Percentiles rank a stretch among this genome's conserved stretches.
phyloP scores from a whole-genome alignment of 2,888 invertebrate genomes.

The Trachelus troglodyta region DNA sequence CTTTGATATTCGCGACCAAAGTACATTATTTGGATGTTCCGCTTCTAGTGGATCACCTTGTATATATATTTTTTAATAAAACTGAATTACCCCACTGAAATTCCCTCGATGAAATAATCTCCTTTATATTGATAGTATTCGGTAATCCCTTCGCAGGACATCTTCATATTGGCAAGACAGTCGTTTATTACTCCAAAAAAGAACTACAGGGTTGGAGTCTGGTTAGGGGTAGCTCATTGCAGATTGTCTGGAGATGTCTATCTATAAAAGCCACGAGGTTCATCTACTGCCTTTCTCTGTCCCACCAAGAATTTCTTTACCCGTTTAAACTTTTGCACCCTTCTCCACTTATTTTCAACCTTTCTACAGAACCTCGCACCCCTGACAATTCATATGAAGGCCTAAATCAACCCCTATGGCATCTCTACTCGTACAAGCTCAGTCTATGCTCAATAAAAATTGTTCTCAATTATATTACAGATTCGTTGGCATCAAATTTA shows the following conservation, averaged over 20 bases:
- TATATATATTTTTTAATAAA: too few relatives aligned
- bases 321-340: not conserved
- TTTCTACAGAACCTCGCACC: not conserved
- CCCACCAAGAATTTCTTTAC: not conserved
- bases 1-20: too few relatives aligned
- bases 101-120: too few relatives aligned
- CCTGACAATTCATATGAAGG: not conserved
- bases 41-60: too few relatives aligned
- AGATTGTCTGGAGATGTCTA: slow-evolving; percentile 21
- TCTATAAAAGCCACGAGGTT: slow-evolving; percentile 8
- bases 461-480: not conserved
- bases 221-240: slow-evolving; percentile 12
- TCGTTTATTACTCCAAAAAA: slow-evolving; percentile 18
- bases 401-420: not conserved
- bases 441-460: not conserved
- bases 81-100: too few relatives aligned
- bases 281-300: not conserved
- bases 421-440: not conserved
- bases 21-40: too few relatives aligned
- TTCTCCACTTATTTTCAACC: not conserved
- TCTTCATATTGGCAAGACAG: slow-evolving; percentile 15
- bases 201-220: not conserved
- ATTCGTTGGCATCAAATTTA: not conserved
- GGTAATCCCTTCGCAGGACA: not conserved
- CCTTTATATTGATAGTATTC: too few relatives aligned